These are phyloP conservation scores for Ctenoplectra terminalis DNA, from an alignment of 1,140 invertebrate genomes.

Conservation along the genomic window DNA sequence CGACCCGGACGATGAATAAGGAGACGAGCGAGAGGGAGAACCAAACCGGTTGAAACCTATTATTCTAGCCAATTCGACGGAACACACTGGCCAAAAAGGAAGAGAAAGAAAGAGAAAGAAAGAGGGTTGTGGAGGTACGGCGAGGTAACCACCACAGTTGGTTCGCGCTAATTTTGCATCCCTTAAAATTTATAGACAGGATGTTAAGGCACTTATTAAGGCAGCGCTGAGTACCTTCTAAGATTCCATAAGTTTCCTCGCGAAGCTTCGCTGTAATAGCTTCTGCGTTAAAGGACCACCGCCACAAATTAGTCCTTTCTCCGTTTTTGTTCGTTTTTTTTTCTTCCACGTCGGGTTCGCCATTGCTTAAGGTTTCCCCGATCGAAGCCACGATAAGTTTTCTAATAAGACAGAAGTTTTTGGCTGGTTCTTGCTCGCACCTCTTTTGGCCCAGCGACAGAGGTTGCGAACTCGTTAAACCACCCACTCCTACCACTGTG, in stretches of 20 bases:
- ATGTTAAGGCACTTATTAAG: conserved; percentile 76
- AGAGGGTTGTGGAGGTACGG: background rate
- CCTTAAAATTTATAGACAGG: conserved; percentile 75
- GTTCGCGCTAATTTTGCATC: conserved; percentile 72
- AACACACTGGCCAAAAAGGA: conserved; percentile 16
- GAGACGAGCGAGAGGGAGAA: background rate
- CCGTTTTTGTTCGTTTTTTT: background rate
- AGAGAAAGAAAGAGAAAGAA: conserved; percentile 2
- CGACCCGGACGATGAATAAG: conserved; percentile 41
- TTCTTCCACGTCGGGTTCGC: too few relatives aligned
- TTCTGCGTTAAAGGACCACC: background rate
- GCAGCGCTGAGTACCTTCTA: conserved; percentile 48
- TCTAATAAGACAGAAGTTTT: conserved; percentile 56
- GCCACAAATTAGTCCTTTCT: conserved; percentile 39
- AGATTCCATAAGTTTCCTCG: conserved; percentile 56
- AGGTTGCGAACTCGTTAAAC: conserved; percentile 9
- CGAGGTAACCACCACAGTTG: conserved; percentile 12
- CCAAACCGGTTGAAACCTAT: conserved; percentile 56
- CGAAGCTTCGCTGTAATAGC: conserved; percentile 22
- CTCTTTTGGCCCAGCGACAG: background rate
- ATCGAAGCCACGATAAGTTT: conserved; percentile 39
- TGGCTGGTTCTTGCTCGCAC: conserved; percentile 2
- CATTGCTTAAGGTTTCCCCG: background rate
- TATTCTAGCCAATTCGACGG: conserved; percentile 56
- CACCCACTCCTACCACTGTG: too few relatives aligned